phyloP scores from a whole-genome alignment of 2,888 invertebrate genomes.

The Hipparchia semele region DNA sequence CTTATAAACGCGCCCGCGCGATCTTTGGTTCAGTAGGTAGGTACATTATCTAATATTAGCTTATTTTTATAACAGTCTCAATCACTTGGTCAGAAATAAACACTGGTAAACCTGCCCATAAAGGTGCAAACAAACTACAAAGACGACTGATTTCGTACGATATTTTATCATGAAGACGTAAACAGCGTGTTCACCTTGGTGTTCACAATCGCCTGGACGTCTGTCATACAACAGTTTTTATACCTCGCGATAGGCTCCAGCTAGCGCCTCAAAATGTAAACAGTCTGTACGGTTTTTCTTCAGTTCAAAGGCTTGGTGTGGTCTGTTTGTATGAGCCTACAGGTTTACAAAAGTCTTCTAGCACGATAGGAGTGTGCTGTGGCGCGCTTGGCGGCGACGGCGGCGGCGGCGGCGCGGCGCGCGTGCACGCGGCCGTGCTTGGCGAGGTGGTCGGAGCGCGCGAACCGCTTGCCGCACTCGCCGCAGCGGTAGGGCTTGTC shows the following conservation, averaged over 20 bases:
- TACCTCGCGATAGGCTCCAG: no score
- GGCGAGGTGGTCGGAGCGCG: slow-evolving; percentile 95
- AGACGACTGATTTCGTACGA: no score
- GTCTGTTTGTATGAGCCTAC: not conserved
- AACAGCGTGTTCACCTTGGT: no score
- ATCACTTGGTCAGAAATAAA: not conserved
- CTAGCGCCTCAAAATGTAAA: no score
- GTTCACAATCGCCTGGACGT: no score
- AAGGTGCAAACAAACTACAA: no score
- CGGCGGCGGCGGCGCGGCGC: slow-evolving; percentile 77
- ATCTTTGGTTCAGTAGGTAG: slow-evolving; percentile 23
- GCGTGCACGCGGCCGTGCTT: slow-evolving; percentile 95
- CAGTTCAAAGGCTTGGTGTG: not conserved
- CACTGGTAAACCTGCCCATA: no score
- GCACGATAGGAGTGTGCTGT: slow-evolving; percentile 49
- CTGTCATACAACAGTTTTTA: no score
- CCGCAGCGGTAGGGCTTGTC: slow-evolving; percentile 96
- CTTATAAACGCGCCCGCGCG: slow-evolving; percentile 37
- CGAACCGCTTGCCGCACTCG: slow-evolving; percentile 94
- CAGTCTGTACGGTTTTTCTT: no score
- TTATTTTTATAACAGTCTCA: not conserved
- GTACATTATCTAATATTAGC: not conserved
- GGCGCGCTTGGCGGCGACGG: slow-evolving; percentile 51
- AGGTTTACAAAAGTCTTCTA: slow-evolving; percentile 58
- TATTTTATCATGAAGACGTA: no score